These are phyloP conservation scores for Sinodicranocentrus sp. DNA, from an alignment of 2,888 invertebrate species.

Conservation along the genomic window DNA sequence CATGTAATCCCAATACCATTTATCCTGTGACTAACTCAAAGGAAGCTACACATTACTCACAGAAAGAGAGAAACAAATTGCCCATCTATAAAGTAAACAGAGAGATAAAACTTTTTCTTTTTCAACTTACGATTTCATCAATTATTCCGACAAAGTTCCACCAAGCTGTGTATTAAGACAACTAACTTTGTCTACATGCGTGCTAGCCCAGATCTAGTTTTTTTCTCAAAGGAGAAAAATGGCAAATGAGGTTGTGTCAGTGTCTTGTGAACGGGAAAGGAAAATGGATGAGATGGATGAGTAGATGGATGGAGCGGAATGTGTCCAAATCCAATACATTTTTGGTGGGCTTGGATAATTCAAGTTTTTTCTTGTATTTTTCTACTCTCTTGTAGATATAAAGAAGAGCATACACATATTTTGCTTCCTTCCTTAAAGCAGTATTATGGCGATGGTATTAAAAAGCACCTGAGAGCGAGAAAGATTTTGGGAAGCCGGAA, in stretches of 20 bases:
- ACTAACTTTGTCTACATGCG: no score
- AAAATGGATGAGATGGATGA: conserved; percentile 38
- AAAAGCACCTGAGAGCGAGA: conserved; percentile 41
- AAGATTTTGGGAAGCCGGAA: conserved; percentile 23
- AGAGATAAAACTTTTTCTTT: conserved; percentile 42
- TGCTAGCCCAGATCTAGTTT: conserved; percentile 21
- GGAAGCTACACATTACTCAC: not conserved
- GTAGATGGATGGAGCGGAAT: conserved; percentile 50
- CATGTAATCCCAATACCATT: no score
- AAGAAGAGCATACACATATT: no score
- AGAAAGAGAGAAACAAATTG: conserved; percentile 39
- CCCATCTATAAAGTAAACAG: conserved; percentile 50
- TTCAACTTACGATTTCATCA: conserved; percentile 64
- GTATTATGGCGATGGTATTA: conserved; percentile 16
- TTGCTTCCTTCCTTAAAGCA: conserved; percentile 37
- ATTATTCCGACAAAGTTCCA: conserved; percentile 59
- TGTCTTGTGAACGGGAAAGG: conserved; percentile 17
- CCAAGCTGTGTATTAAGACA: no score
- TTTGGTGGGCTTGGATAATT: conserved; percentile 1
- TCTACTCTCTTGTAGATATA: no score
- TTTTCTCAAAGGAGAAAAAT: conserved; percentile 12
- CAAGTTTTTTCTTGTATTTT: conserved; percentile 17
- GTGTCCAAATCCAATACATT: conserved; percentile 35
- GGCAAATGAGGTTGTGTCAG: conserved; percentile 27
- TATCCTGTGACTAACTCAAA: no score